Percentiles rank a stretch among this genome's conserved stretches.
phyloP scores from a whole-genome alignment of 2,888 invertebrate species.

The Empis livida region DNA sequence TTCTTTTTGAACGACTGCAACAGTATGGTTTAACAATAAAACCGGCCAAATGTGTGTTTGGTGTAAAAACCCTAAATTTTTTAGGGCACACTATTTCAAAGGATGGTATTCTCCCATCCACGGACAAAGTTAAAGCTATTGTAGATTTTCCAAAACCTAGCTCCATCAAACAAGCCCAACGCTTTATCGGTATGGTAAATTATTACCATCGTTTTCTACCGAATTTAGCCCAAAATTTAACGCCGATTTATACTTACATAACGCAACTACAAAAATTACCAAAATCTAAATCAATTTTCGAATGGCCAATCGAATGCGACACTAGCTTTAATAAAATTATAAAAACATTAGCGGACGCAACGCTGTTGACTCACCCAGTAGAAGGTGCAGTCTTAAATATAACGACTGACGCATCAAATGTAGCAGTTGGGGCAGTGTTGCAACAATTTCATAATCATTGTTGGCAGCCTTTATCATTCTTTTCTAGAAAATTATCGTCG shows the following conservation, averaged over 20 bases:
- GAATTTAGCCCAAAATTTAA: neutral
- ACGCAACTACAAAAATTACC: neutral
- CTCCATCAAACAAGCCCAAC: slow-evolving; percentile 1
- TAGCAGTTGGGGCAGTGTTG: slow-evolving; percentile 26
- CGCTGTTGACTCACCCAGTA: slow-evolving; percentile 24
- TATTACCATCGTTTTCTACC: slow-evolving; percentile 6
- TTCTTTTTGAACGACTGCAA: slow-evolving; percentile 13
- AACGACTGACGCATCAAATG: slow-evolving; percentile 22
- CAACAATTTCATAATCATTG: slow-evolving; percentile 18
- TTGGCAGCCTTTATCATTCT: slow-evolving; percentile 16
- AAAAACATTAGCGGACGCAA: slow-evolving; percentile 10
- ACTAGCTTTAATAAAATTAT: neutral
- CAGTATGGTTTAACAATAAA: slow-evolving; percentile 16
- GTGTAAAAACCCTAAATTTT: neutral
- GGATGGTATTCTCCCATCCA: neutral
- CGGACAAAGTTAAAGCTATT: slow-evolving; percentile 1
- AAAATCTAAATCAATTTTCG: slow-evolving; percentile 1
- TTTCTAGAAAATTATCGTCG: slow-evolving; percentile 2
- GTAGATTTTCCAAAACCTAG: neutral
- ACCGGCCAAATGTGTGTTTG: slow-evolving; percentile 3
- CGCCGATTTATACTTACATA: slow-evolving; percentile 1
- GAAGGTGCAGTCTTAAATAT: slow-evolving; percentile 15
- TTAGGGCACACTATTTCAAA: neutral
- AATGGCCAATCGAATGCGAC: neutral
- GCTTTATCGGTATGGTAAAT: slow-evolving; percentile 2